phyloP scores from a whole-genome alignment of 2,797 vertebrate species.

The Acanthurus lineatus region DNA sequence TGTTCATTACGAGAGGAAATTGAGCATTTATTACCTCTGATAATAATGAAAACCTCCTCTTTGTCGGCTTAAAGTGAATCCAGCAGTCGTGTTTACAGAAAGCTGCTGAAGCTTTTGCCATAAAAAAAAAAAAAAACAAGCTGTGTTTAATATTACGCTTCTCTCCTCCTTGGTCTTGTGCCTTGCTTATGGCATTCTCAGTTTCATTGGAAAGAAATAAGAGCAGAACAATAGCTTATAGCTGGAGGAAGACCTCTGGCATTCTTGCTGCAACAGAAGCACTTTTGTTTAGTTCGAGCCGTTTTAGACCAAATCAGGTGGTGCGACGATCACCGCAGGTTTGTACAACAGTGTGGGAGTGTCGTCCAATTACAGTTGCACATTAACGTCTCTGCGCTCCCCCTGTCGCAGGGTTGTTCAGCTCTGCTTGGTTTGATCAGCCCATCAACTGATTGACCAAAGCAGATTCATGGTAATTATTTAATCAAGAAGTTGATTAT shows the following conservation, averaged over 20 bases:
- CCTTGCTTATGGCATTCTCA: slow-evolving; percentile 14
- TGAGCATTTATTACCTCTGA: slow-evolving; percentile 63
- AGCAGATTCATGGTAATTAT: too few species aligned
- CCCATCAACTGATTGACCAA: too few species aligned
- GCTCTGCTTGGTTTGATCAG: too few species aligned
- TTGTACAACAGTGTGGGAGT: too few species aligned
- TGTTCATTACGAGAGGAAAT: slow-evolving; percentile 61
- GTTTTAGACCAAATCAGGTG: too few species aligned
- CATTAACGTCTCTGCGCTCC: too few species aligned
- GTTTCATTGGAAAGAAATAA: slow-evolving; percentile 31
- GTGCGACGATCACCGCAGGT: too few species aligned
- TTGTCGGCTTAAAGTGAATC: slow-evolving; percentile 6
- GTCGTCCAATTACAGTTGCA: too few species aligned
- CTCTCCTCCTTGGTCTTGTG: slow-evolving; percentile 11
- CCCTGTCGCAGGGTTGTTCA: too few species aligned
- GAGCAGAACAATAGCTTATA: slow-evolving; percentile 19
- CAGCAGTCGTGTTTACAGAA: slow-evolving; percentile 18
- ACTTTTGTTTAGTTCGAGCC: neutral
- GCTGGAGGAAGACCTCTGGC: slow-evolving; percentile 7
- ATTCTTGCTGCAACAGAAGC: slow-evolving; percentile 16
- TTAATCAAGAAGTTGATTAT: too few species aligned
- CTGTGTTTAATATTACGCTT: slow-evolving; percentile 19
- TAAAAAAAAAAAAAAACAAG: slow-evolving; percentile 66
- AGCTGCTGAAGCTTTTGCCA: slow-evolving; percentile 61
- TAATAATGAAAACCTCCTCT: slow-evolving; percentile 54